Percentiles rank a stretch among this genome's conserved stretches.
Evolutionary conservation across 2,113 vertebrate species (phyloP).

Genomic region (Dipodomys stephensi): DNA sequence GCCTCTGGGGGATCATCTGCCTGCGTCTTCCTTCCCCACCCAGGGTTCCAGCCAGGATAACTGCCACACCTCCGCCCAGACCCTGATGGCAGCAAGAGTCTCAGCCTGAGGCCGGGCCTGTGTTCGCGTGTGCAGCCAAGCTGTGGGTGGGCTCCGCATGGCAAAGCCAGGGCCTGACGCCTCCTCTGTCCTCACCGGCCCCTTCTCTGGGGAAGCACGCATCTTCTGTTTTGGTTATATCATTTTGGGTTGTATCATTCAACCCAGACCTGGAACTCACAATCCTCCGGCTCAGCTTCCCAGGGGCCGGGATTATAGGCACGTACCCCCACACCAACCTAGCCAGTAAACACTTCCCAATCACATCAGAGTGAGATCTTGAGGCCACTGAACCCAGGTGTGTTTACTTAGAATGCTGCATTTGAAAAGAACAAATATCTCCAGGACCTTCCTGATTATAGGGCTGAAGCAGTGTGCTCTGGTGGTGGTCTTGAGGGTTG

Average conservation of each 20-base stretch:
- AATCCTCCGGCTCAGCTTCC: neutral
- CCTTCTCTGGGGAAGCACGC: neutral
- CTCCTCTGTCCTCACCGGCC: too few species aligned
- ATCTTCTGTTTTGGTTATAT: neutral
- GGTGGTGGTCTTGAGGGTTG: rapidly evolving
- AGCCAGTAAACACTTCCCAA: neutral
- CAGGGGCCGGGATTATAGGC: neutral
- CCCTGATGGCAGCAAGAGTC: too few species aligned
- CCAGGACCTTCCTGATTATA: conserved; percentile 21
- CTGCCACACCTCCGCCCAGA: too few species aligned
- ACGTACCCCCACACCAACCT: neutral
- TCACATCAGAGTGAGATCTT: neutral
- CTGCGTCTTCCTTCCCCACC: rapidly evolving
- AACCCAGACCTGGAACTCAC: neutral
- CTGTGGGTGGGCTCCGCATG: too few species aligned
- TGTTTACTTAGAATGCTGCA: neutral
- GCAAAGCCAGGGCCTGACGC: too few species aligned
- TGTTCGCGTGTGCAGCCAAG: too few species aligned
- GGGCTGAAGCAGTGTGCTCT: conserved; percentile 64
- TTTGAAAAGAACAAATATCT: neutral
- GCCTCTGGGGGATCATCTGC: neutral
- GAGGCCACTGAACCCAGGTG: conserved; percentile 6
- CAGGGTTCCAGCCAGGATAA: neutral
- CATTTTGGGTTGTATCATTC: too few species aligned
- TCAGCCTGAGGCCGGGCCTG: too few species aligned